Evolutionary conservation across 2,888 invertebrate species (phyloP).

Genomic region (Odontocolon sp.): DNA sequence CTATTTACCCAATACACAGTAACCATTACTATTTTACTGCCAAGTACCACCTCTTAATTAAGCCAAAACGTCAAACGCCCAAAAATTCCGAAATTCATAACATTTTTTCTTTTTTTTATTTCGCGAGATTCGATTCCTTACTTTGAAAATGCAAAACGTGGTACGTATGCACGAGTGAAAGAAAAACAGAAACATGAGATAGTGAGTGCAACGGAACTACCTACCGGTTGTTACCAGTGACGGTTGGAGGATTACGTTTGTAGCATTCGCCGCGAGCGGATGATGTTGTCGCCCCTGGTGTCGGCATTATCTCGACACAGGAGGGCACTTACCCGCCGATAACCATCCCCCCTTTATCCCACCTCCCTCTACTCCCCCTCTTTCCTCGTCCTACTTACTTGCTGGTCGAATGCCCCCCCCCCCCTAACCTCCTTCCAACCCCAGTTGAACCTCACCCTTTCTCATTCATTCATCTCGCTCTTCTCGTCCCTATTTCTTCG

Average conservation of each 20-base stretch:
- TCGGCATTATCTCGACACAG: slow-evolving; percentile 79
- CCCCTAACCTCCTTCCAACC: not conserved
- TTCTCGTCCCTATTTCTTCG: not conserved
- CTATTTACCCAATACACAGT: too few species aligned
- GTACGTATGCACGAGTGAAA: slow-evolving; percentile 31
- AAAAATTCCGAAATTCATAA: too few species aligned
- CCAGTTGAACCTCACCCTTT: slow-evolving; percentile 10
- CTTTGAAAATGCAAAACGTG: not conserved
- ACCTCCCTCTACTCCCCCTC: slow-evolving; percentile 53
- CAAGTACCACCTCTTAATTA: too few species aligned
- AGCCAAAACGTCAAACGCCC: too few species aligned
- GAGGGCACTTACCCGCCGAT: slow-evolving; percentile 80
- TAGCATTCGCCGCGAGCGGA: slow-evolving; percentile 75
- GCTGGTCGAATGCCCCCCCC: slow-evolving; percentile 8
- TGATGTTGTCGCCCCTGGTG: slow-evolving; percentile 80
- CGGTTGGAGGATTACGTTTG: slow-evolving; percentile 76
- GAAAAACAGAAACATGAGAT: slow-evolving; percentile 48
- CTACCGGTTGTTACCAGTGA: slow-evolving; percentile 74
- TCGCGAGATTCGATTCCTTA: not conserved
- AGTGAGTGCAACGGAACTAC: slow-evolving; percentile 62
- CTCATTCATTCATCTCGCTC: slow-evolving; percentile 48
- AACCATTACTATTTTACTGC: too few species aligned
- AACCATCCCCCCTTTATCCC: slow-evolving; percentile 68
- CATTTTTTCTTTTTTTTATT: too few species aligned
- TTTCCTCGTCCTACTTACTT: slow-evolving; percentile 31